A percentile compares a stretch with the other conserved stretches of the same genome.
phyloP scores from a whole-genome alignment of 2,797 vertebrate genomes.

The Poliocrania exsul region DNA sequence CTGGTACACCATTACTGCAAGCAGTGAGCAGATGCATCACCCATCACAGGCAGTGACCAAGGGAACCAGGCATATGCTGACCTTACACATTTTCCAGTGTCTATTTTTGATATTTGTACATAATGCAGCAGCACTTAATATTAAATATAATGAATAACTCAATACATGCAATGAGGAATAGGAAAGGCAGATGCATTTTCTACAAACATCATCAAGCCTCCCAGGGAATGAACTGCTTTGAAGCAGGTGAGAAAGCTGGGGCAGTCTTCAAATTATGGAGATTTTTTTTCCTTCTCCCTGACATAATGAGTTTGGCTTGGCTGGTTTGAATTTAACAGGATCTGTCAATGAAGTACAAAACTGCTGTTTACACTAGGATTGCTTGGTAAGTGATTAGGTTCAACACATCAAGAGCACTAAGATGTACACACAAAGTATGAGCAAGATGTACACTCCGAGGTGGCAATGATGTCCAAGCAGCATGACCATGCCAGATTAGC shows the following conservation, averaged over 20 bases:
- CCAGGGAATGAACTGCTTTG: not conserved
- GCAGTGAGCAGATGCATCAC: not conserved
- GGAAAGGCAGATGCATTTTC: not conserved
- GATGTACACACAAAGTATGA: accelerated
- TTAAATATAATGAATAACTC: not conserved
- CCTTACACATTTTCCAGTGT: not conserved
- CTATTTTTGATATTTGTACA: accelerated
- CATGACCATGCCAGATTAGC: accelerated
- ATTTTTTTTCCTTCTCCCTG: not conserved
- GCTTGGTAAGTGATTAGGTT: not conserved
- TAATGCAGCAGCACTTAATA: not conserved
- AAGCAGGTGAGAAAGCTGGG: not conserved
- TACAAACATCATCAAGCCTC: not conserved
- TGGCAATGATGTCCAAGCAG: not conserved
- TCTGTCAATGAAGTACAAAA: not conserved
- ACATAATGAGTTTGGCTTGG: not conserved
- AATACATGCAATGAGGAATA: not conserved
- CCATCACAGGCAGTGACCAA: not conserved
- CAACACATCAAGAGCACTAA: accelerated
- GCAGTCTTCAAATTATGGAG: not conserved
- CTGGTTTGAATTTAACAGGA: not conserved
- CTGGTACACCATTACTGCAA: accelerated
- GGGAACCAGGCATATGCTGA: not conserved
- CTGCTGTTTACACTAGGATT: not conserved
- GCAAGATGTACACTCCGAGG: accelerated